Conservation (phyloP, 2,888 invertebrate species). For the Leucania comma region DNA sequence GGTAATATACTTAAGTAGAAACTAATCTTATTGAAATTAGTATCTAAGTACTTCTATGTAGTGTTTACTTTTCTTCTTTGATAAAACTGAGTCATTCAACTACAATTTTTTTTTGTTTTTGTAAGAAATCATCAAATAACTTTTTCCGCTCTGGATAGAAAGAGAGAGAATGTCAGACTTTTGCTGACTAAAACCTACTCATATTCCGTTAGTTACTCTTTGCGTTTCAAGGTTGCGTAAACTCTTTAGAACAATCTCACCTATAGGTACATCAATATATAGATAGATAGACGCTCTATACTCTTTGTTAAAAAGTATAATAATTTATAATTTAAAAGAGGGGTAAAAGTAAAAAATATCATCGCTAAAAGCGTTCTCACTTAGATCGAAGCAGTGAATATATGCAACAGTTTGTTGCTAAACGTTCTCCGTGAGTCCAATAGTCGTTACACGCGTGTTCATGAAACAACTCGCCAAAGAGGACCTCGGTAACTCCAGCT, state of each 20-base stretch:
- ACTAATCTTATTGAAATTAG: neutral
- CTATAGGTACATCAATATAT: conserved; percentile 20
- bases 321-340: too few relatives aligned
- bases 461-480: conserved; percentile 70
- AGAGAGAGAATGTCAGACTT: too few relatives aligned
- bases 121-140: too few relatives aligned
- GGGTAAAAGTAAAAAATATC: neutral
- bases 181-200: too few relatives aligned
- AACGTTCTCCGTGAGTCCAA: conserved; percentile 63
- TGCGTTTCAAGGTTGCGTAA: too few relatives aligned
- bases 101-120: too few relatives aligned
- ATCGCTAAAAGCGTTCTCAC: neutral
- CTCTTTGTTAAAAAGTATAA: too few relatives aligned
- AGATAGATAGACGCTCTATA: too few relatives aligned
- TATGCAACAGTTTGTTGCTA: conserved; percentile 63
- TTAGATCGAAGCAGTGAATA: neutral
- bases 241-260: too few relatives aligned
- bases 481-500: conserved; percentile 72
- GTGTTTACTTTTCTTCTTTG: neutral
- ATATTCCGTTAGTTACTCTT: too few relatives aligned
- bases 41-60: too few relatives aligned
- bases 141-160: too few relatives aligned
- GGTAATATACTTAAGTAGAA: neutral
- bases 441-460: conserved; percentile 70
- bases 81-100: neutral